Conservation (phyloP, 2,113 vertebrate species). For the Zosterops pallidus region DNA sequence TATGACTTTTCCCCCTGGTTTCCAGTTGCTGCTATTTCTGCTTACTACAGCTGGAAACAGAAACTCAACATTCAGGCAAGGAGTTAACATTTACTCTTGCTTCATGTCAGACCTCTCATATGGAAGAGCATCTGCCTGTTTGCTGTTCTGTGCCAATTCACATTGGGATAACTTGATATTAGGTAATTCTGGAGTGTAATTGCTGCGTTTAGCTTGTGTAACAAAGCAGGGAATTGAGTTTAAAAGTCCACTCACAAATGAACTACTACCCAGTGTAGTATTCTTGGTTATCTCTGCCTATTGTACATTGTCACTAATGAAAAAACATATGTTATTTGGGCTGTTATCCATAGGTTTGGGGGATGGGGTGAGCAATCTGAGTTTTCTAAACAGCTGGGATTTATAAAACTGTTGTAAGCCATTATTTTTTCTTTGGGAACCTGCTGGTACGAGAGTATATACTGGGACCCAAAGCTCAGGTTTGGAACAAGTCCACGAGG, state of each 20-base stretch:
- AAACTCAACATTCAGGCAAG: not conserved
- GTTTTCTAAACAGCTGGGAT: conserved; percentile 55
- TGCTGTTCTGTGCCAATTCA: not conserved
- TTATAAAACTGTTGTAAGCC: conserved; percentile 60
- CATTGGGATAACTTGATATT: not conserved
- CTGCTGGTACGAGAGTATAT: conserved; percentile 43
- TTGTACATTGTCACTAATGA: not conserved
- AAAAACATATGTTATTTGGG: not conserved
- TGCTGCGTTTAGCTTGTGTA: not conserved
- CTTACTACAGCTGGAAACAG: not conserved
- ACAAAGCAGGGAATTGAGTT: not conserved
- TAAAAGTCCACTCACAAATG: not conserved
- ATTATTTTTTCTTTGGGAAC: conserved; percentile 42
- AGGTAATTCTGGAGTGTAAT: not conserved
- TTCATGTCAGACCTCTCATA: not conserved
- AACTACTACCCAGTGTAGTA: not conserved
- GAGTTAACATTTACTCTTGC: not conserved
- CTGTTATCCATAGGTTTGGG: not conserved
- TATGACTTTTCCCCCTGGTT: not conserved
- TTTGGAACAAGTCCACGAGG: conserved; percentile 29
- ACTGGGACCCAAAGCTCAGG: not conserved
- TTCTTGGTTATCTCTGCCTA: not conserved
- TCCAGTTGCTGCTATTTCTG: not conserved
- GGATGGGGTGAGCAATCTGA: not conserved
- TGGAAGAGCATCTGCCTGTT: not conserved